These are phyloP conservation scores for Pseudomyrmex cubaensis DNA, from an alignment of 1,140 invertebrate genomes.

Conservation along the genomic window DNA sequence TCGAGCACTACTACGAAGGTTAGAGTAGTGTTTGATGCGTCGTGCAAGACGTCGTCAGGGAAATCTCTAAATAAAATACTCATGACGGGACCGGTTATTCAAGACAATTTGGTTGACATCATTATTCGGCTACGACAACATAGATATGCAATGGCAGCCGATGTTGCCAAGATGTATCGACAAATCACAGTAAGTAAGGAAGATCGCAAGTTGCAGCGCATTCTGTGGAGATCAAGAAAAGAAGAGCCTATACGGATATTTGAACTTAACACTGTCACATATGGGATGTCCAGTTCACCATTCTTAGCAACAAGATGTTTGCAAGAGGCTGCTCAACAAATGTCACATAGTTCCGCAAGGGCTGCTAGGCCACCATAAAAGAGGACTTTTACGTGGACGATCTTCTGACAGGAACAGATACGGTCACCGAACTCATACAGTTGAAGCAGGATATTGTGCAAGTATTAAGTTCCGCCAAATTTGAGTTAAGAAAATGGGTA, in stretches of 20 bases:
- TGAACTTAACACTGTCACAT: slow-evolving; percentile 2
- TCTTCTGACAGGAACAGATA: no score
- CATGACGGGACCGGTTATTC: not conserved
- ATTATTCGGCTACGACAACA: slow-evolving; percentile 37
- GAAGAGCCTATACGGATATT: not conserved
- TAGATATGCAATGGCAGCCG: slow-evolving; percentile 14
- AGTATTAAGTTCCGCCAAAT: no score
- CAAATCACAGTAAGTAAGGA: not conserved
- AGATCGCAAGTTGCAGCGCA: not conserved
- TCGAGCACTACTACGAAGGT: not conserved
- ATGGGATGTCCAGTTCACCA: not conserved
- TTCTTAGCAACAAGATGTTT: no score
- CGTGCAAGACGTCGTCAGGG: not conserved
- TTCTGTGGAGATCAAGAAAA: slow-evolving; percentile 1
- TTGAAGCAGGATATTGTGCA: no score
- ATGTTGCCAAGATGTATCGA: slow-evolving; percentile 51
- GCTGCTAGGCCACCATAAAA: no score
- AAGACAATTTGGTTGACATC: slow-evolving; percentile 25
- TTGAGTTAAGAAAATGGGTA: no score
- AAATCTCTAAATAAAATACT: not conserved
- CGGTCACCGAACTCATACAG: no score
- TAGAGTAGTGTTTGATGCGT: slow-evolving; percentile 16
- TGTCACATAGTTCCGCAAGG: no score
- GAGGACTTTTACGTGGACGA: no score
- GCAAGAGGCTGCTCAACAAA: no score